Conservation (phyloP, 2,888 invertebrate genomes). For the Troides oblongomaculatus region DNA sequence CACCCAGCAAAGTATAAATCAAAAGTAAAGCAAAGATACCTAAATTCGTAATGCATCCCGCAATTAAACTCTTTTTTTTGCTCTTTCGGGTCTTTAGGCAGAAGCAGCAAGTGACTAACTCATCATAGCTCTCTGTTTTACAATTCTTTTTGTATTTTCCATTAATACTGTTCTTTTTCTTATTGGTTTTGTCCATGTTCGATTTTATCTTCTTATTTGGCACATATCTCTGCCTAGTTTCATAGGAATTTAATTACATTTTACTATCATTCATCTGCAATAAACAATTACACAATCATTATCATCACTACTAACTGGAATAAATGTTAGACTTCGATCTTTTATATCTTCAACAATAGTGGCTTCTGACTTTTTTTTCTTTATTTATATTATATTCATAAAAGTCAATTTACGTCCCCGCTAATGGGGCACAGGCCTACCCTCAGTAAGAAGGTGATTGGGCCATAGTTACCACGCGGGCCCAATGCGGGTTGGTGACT, state of each 20-base stretch:
- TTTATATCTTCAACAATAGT: no score
- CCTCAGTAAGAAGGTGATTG: no score
- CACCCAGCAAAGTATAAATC: slow-evolving; percentile 86
- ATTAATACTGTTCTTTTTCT: slow-evolving; percentile 70
- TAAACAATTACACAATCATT: slow-evolving; percentile 19
- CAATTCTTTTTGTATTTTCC: slow-evolving; percentile 73
- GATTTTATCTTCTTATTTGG: slow-evolving; percentile 34
- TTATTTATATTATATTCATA: no score
- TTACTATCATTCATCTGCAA: slow-evolving; percentile 44
- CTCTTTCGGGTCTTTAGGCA: slow-evolving; percentile 74
- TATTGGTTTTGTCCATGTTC: slow-evolving; percentile 69
- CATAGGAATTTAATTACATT: slow-evolving; percentile 22
- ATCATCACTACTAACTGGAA: no score
- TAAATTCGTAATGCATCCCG: slow-evolving; percentile 88
- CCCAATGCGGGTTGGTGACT: no score
- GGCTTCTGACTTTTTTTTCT: no score
- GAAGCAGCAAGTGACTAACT: slow-evolving; percentile 69
- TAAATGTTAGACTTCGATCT: no score
- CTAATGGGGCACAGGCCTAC: no score
- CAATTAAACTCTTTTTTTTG: slow-evolving; percentile 73
- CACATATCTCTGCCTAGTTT: slow-evolving; percentile 38
- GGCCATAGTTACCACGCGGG: no score
- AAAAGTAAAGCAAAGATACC: slow-evolving; percentile 90
- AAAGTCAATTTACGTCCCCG: no score
- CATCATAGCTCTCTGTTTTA: slow-evolving; percentile 66